These are phyloP conservation scores for Neosilurus mollespiculum DNA, from an alignment of 2,797 vertebrate genomes.

Conservation along the genomic window DNA sequence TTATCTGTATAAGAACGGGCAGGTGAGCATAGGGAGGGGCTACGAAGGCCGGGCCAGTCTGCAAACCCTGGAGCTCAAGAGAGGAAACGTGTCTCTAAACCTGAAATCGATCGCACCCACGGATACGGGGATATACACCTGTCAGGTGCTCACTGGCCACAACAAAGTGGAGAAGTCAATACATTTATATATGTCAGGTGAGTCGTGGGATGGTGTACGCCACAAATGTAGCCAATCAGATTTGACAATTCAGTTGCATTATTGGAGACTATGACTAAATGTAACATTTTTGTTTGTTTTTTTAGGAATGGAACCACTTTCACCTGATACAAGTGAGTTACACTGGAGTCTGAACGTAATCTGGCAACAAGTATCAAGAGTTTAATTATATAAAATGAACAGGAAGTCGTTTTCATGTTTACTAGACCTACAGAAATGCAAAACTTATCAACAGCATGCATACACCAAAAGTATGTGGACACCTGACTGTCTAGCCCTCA, in stretches of 20 bases:
- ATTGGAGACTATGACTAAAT: too few species aligned
- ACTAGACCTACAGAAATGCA: too few species aligned
- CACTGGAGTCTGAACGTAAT: not conserved
- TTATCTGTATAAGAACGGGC: constrained; percentile 25
- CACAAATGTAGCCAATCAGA: not conserved
- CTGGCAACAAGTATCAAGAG: not conserved
- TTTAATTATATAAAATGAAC: not conserved
- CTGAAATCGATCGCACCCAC: constrained; percentile 12
- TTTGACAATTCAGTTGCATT: not conserved
- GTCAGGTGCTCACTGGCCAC: constrained; percentile 42
- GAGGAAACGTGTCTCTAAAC: constrained; percentile 46
- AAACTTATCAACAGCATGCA: not conserved
- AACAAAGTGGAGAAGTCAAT: constrained; percentile 32
- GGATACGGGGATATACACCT: constrained; percentile 44
- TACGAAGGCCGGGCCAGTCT: constrained; percentile 34
- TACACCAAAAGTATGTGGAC: not conserved
- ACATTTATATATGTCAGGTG: constrained; percentile 41
- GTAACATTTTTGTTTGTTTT: not conserved
- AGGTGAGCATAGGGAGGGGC: not conserved
- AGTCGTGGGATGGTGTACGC: not conserved
- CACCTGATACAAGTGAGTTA: constrained; percentile 40
- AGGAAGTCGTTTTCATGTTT: not conserved
- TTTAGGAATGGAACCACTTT: constrained; percentile 34
- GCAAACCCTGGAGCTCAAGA: constrained; percentile 27
- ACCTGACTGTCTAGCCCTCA: not conserved